phyloP scores from a whole-genome alignment of 2,113 vertebrate species.

The Hipposideros armiger region DNA sequence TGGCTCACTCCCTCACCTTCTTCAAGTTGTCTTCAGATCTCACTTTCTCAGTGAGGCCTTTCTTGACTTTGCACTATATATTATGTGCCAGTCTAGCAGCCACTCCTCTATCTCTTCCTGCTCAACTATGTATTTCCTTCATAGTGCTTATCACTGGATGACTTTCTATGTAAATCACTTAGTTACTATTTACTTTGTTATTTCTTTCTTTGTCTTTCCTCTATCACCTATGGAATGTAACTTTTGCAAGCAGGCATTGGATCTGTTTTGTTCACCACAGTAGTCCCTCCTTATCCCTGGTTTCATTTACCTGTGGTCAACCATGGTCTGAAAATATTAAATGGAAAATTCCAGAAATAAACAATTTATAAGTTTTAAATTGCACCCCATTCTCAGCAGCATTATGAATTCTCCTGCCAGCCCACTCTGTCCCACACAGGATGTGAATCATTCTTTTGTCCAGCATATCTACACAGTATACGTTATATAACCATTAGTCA shows the following conservation, averaged over 20 bases:
- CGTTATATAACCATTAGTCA: not conserved
- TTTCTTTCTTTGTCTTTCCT: not conserved
- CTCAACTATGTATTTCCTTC: not conserved
- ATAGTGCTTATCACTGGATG: not conserved
- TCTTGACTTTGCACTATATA: fast-evolving
- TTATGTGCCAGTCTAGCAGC: not conserved
- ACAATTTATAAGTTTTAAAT: not conserved
- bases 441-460: not conserved
- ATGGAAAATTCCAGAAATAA: not conserved
- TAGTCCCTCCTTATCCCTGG: not conserved
- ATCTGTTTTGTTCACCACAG: not conserved
- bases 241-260: not conserved
- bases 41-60: not conserved
- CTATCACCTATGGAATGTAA: not conserved
- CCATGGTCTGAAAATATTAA: not conserved
- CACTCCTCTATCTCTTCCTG: not conserved
- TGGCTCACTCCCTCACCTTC: not conserved
- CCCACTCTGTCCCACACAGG: no score
- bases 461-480: not conserved
- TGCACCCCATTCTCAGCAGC: not conserved
- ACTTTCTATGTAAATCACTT: not conserved
- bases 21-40: not conserved
- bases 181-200: not conserved
- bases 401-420: not conserved
- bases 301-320: not conserved